Evolutionary conservation across 2,888 invertebrate genomes (phyloP).

Genomic region (Oasisia sp.): DNA sequence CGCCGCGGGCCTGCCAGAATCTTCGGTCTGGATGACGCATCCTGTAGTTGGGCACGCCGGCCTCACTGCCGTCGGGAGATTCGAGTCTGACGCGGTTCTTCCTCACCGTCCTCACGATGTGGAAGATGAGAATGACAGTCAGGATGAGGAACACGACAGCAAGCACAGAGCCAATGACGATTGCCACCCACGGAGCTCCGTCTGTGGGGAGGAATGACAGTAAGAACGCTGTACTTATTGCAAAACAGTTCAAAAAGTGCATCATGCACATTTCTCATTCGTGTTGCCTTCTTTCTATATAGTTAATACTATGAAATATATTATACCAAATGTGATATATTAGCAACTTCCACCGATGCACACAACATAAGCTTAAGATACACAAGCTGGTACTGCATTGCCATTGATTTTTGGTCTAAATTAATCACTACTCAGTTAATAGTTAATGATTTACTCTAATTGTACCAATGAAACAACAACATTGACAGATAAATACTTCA

Average conservation of each 20-base stretch:
- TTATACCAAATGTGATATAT: not conserved
- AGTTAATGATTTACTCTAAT: not conserved
- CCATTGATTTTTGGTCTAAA: not conserved
- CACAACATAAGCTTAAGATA: not conserved
- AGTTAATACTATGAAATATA: not conserved
- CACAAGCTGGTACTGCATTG: not conserved
- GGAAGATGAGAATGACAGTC: not conserved
- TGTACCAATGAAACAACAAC: no score
- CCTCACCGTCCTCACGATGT: conserved; percentile 2
- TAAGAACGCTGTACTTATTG: not conserved
- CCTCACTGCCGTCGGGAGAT: not conserved
- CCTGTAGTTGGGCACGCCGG: not conserved
- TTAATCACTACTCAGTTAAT: not conserved
- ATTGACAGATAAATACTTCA: no score
- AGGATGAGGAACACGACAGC: not conserved
- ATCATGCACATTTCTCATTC: not conserved
- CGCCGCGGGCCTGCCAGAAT: not conserved
- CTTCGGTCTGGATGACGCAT: not conserved
- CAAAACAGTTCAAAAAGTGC: not conserved
- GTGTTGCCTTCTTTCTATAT: not conserved
- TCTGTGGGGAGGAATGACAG: not conserved
- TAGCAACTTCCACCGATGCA: not conserved
- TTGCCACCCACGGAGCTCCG: not conserved
- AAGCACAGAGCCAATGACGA: not conserved
- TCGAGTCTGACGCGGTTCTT: not conserved